phyloP scores from a whole-genome alignment of 2,113 vertebrate genomes.

The Girardinichthys multiradiatus region DNA sequence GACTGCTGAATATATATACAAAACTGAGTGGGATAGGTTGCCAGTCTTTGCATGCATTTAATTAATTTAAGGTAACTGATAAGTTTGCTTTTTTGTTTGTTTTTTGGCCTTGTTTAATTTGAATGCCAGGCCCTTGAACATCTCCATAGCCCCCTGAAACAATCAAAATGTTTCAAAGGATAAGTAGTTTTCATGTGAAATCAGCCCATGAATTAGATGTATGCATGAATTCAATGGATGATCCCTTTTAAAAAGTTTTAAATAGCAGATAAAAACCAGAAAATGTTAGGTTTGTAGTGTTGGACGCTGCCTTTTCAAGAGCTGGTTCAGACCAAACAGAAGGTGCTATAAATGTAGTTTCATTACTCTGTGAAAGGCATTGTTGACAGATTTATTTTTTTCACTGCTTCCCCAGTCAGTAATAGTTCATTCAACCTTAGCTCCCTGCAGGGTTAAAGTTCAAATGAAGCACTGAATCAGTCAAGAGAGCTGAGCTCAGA shows the following conservation, averaged over 20 bases:
- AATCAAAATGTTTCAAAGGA: neutral
- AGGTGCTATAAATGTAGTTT: neutral
- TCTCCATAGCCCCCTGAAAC: neutral
- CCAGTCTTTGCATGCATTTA: too few species aligned
- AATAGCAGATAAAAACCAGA: neutral
- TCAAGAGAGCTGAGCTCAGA: neutral
- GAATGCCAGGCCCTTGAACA: neutral
- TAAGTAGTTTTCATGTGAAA: too few species aligned
- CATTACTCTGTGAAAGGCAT: neutral
- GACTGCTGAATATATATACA: neutral
- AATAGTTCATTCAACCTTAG: conserved; percentile 19
- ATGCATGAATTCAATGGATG: neutral
- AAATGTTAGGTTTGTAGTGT: neutral
- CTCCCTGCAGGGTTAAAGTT: conserved; percentile 29
- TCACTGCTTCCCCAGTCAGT: conserved; percentile 1
- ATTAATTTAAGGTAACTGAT: too few species aligned
- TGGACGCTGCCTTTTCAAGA: neutral
- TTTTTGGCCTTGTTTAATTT: neutral
- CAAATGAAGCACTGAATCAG: conserved; percentile 8
- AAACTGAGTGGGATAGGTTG: too few species aligned
- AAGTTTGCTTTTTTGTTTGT: too few species aligned
- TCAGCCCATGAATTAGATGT: too few species aligned
- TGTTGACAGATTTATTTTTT: conserved; percentile 14
- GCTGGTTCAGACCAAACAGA: neutral
- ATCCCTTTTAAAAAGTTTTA: neutral